Conservation (phyloP, 2,113 vertebrate genomes). For the Chamaea fasciata region DNA sequence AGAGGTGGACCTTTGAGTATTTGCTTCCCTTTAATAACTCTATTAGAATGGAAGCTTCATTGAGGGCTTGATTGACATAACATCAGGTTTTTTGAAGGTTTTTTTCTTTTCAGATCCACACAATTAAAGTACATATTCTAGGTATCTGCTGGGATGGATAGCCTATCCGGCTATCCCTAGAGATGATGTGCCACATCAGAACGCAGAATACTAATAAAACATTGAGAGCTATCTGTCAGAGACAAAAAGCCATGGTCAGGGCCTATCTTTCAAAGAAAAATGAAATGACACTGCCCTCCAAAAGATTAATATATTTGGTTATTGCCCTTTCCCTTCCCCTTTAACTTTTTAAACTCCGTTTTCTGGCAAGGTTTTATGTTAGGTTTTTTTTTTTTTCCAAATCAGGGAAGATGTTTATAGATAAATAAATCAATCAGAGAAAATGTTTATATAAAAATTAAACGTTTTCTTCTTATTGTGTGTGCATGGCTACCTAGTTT, state of each 20-base stretch:
- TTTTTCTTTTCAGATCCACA: background rate
- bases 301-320: slow-evolving; percentile 46
- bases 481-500: background rate
- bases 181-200: slow-evolving; percentile 14
- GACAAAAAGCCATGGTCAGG: slow-evolving; percentile 39
- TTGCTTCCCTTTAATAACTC: background rate
- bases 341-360: background rate
- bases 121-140: slow-evolving; percentile 32
- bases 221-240: slow-evolving; percentile 42
- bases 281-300: slow-evolving; percentile 20
- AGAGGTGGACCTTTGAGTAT: background rate
- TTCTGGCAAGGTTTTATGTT: background rate
- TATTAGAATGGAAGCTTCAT: background rate
- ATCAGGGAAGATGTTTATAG: background rate
- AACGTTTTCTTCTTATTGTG: background rate
- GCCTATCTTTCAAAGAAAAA: slow-evolving; percentile 46
- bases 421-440: background rate
- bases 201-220: slow-evolving; percentile 50
- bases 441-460: background rate
- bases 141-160: background rate
- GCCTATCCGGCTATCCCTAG: background rate
- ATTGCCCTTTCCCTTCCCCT: background rate
- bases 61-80: background rate
- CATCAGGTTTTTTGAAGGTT: background rate
- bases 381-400: background rate